Evolutionary conservation across 2,113 vertebrate genomes (phyloP).

Genomic region (Cinclus mexicanus): DNA sequence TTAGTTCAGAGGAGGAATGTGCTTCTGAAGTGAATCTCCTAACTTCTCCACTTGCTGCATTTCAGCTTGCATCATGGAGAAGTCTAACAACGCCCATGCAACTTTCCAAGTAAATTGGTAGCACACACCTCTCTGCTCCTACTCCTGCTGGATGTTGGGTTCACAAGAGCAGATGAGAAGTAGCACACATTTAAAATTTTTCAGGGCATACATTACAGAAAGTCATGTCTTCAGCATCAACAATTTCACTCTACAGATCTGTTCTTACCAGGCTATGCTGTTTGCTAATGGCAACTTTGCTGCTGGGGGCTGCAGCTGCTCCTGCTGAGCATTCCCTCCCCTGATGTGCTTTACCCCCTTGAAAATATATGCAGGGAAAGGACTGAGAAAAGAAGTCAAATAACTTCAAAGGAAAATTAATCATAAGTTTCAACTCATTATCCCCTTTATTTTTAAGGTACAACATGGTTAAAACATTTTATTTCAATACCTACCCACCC

Average conservation of each 20-base stretch:
- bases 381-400: neutral
- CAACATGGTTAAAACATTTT: neutral
- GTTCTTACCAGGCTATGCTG: neutral
- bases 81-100: neutral
- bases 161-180: neutral
- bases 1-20: neutral
- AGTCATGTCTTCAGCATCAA: neutral
- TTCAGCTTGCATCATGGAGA: neutral
- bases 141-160: neutral
- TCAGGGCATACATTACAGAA: neutral
- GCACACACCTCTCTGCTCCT: neutral
- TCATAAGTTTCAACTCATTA: neutral
- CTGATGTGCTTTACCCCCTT: neutral
- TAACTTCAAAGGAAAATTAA: neutral
- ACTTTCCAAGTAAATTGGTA: neutral
- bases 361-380: neutral
- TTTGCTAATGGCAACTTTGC: neutral
- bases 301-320: neutral
- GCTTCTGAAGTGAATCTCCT: neutral
- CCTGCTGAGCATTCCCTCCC: neutral
- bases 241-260: neutral
- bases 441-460: neutral
- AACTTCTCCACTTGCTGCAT: neutral
- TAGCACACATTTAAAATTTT: neutral
- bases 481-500: neutral